Evolutionary conservation across 35 echinoderm and acorn worm genomes (phyloP).

Genomic region (Nesometra sesokonis): DNA sequence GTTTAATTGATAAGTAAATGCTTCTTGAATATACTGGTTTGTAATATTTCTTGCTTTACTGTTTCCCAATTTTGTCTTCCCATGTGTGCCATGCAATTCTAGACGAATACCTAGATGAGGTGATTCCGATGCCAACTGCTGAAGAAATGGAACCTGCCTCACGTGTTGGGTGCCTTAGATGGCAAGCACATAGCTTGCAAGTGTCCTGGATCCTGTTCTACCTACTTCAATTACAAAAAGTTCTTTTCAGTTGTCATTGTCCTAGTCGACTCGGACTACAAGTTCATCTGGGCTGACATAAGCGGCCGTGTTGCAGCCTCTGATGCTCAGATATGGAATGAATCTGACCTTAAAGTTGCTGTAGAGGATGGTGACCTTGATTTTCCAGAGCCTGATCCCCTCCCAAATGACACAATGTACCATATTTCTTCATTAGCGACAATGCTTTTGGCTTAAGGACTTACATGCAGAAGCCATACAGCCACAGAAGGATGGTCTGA

Average conservation of each 20-base stretch:
- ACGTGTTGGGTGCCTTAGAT: conserved; percentile 28
- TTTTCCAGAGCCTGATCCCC: conserved; percentile 14
- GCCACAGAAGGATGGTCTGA: neutral
- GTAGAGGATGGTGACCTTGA: neutral
- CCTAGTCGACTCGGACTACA: conserved; percentile 35
- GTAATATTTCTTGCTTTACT: neutral
- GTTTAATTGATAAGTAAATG: neutral
- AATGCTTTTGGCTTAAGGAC: conserved; percentile 10
- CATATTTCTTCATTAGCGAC: neutral
- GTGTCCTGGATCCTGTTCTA: conserved; percentile 9
- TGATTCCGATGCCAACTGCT: neutral
- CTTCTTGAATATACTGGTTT: conserved; percentile 4
- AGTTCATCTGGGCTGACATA: too few species aligned
- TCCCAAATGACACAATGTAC: neutral
- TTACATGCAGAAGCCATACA: conserved; percentile 35
- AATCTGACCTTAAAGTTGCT: neutral
- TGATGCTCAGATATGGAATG: neutral
- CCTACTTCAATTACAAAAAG: conserved; percentile 45
- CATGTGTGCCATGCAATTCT: neutral
- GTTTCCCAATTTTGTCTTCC: neutral
- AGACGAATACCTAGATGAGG: neutral
- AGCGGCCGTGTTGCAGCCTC: neutral
- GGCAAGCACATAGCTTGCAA: too few species aligned
- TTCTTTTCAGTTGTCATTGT: conserved; percentile 34
- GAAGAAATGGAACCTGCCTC: conserved; percentile 34